Conservation (phyloP, 2,113 vertebrate genomes). For the Anser cygnoides region DNA sequence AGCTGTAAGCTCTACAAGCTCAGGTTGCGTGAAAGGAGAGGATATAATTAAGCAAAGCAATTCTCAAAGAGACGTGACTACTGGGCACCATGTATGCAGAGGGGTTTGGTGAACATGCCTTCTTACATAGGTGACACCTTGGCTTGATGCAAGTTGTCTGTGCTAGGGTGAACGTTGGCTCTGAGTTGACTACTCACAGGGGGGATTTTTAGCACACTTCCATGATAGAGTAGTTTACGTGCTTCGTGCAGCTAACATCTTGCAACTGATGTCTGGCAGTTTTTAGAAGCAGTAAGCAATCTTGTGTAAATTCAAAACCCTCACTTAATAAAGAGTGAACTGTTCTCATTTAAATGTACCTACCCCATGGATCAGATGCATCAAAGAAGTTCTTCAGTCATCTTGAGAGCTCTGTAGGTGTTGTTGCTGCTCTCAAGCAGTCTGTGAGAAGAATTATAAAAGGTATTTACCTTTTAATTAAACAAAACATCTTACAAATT, state of each 20-base stretch:
- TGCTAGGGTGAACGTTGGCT: not conserved
- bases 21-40: not conserved
- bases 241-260: not conserved
- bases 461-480: conserved; percentile 82
- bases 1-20: not conserved
- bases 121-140: not conserved
- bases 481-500: conserved; percentile 78
- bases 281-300: conserved; percentile 54
- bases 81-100: not conserved
- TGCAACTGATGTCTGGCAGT: not conserved
- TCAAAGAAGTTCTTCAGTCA: conserved; percentile 62
- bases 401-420: conserved; percentile 71
- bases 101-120: not conserved
- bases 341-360: conserved; percentile 51
- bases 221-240: not conserved
- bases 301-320: conserved; percentile 53
- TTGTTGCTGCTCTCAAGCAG: conserved; percentile 60
- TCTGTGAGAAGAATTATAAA: conserved; percentile 78
- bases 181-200: not conserved
- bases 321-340: not conserved
- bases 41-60: not conserved
- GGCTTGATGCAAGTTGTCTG: not conserved
- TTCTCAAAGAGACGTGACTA: not conserved
- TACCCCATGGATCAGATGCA: conserved; percentile 60
- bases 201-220: not conserved